These are phyloP conservation scores for Actenoides hombroni DNA, from an alignment of 2,113 vertebrate genomes.

Conservation along the genomic window DNA sequence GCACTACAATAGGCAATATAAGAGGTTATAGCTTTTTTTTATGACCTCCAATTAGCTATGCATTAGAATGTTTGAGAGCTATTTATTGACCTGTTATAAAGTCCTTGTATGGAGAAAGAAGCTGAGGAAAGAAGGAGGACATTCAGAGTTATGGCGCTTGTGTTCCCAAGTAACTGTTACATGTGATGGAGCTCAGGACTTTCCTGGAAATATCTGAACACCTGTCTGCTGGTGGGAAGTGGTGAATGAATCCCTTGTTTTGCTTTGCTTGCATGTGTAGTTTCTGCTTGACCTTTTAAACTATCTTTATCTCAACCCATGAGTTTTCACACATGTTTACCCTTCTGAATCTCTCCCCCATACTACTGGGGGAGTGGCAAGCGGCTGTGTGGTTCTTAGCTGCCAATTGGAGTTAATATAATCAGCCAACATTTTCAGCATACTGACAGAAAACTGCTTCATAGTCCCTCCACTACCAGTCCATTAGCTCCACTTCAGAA, in stretches of 20 bases:
- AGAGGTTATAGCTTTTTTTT: neutral
- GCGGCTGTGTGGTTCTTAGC: neutral
- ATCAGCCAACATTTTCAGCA: neutral
- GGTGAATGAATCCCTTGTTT: too few relatives aligned
- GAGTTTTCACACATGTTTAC: too few relatives aligned
- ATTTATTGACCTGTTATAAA: neutral
- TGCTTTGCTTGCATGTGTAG: too few relatives aligned
- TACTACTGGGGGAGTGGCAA: rapidly evolving
- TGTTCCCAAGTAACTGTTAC: too few relatives aligned
- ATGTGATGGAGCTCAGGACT: too few relatives aligned
- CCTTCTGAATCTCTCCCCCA: neutral
- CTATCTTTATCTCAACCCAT: too few relatives aligned
- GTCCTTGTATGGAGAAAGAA: neutral
- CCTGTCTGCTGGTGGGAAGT: too few relatives aligned
- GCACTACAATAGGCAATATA: neutral
- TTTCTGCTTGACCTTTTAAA: too few relatives aligned
- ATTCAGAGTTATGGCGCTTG: too few relatives aligned
- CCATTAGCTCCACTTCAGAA: neutral
- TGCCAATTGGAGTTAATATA: neutral
- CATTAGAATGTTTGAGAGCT: neutral
- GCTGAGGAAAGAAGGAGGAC: too few relatives aligned
- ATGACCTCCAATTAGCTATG: neutral
- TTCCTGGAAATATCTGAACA: too few relatives aligned
- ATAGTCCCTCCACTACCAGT: neutral
- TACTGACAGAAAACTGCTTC: neutral